These are phyloP conservation scores for Isaurus tuberculatus DNA, from an alignment of 92 coral and sea anemone genomes.

Conservation along the genomic window DNA sequence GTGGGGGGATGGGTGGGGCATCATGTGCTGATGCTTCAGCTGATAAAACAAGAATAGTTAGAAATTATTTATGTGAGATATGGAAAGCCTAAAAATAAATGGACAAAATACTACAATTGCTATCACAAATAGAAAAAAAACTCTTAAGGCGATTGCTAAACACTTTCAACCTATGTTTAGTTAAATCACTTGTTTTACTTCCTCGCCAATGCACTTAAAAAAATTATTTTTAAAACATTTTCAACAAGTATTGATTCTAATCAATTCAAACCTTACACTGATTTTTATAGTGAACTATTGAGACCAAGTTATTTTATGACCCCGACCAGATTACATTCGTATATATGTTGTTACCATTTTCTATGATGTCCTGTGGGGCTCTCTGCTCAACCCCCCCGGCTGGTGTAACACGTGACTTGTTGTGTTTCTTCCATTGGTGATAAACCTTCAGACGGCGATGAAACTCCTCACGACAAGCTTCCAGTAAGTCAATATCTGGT, in stretches of 20 bases:
- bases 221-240: too few relatives aligned
- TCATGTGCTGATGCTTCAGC: conserved; percentile 62
- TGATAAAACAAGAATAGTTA: conserved; percentile 23
- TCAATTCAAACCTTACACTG: too few relatives aligned
- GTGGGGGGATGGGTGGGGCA: conserved; percentile 92
- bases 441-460: conserved; percentile 97
- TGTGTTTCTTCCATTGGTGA: conserved; percentile 97
- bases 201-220: too few relatives aligned
- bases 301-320: too few relatives aligned
- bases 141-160: too few relatives aligned
- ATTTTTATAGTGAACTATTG: too few relatives aligned
- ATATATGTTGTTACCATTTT: conserved; percentile 41
- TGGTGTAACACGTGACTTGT: conserved; percentile 85
- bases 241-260: too few relatives aligned
- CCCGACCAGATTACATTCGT: not conserved
- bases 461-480: conserved; percentile 91
- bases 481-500: conserved; percentile 92
- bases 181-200: too few relatives aligned
- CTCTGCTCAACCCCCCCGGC: conserved; percentile 79
- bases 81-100: not conserved
- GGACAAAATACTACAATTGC: too few relatives aligned
- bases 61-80: not conserved
- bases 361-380: conserved; percentile 93
- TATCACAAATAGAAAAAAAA: too few relatives aligned
- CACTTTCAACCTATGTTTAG: too few relatives aligned